These are phyloP conservation scores for Sclerodermus sp. DNA, from an alignment of 2,888 invertebrate species.

Conservation along the genomic window DNA sequence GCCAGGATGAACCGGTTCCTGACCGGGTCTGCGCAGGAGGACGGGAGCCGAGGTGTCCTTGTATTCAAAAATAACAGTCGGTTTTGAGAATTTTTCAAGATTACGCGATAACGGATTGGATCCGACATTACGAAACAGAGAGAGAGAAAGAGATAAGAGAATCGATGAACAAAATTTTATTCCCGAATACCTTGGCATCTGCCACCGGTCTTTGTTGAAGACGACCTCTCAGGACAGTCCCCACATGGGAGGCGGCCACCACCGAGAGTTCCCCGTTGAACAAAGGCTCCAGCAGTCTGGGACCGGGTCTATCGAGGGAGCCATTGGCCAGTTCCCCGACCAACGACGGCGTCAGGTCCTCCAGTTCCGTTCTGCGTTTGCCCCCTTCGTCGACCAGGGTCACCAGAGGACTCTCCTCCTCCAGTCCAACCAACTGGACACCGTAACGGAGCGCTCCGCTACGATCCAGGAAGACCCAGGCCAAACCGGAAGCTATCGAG, in stretches of 20 bases:
- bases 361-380: constrained; percentile 72
- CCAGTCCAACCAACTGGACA: constrained; percentile 57
- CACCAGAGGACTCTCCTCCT: constrained; percentile 60
- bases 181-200: too few relatives aligned
- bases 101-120: too few relatives aligned
- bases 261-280: constrained; percentile 81
- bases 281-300: constrained; percentile 79
- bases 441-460: constrained; percentile 79
- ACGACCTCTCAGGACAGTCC: constrained; percentile 69
- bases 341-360: constrained; percentile 68
- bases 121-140: too few relatives aligned
- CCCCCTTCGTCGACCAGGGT: constrained; percentile 74
- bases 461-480: constrained; percentile 77
- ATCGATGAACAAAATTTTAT: too few relatives aligned
- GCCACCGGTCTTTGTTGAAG: constrained; percentile 71
- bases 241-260: constrained; percentile 66
- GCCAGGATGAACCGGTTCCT: constrained; percentile 43
- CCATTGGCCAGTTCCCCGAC: constrained; percentile 71
- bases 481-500: constrained; percentile 67
- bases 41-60: constrained; percentile 71
- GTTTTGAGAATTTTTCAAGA: too few relatives aligned
- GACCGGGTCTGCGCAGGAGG: constrained; percentile 61
- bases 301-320: constrained; percentile 74
- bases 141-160: too few relatives aligned
- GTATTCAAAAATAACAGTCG: too few relatives aligned